These are phyloP conservation scores for Neodiprion virginianus DNA, from an alignment of 1,140 invertebrate genomes.

Conservation along the genomic window DNA sequence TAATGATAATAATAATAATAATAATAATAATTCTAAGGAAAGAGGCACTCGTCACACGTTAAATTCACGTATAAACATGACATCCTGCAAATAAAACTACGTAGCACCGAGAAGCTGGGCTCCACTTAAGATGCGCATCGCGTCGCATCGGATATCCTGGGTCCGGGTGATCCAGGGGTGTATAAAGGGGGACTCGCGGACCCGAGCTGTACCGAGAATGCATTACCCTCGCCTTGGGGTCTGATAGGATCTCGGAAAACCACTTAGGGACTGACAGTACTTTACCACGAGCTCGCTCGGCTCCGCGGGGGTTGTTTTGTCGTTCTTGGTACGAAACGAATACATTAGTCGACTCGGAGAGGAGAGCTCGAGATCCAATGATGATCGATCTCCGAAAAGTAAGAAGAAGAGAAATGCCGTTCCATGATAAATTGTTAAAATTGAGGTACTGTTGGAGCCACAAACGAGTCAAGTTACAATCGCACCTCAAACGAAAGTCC, in stretches of 20 bases:
- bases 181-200: not conserved
- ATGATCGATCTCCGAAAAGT: not conserved
- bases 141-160: constrained; percentile 13
- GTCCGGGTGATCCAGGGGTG: not conserved
- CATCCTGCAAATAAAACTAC: too few species aligned
- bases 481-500: too few species aligned
- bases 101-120: not conserved
- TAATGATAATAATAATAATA: too few species aligned
- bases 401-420: not conserved
- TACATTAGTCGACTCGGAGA: not conserved
- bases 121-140: not conserved
- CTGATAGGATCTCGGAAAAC: constrained; percentile 4
- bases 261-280: not conserved
- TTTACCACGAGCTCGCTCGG: not conserved
- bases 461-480: too few species aligned
- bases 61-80: too few species aligned
- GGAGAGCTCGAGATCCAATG: not conserved
- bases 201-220: constrained; percentile 3
- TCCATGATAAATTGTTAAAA: too few species aligned
- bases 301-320: constrained; percentile 2
- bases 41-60: too few species aligned
- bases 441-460: too few species aligned
- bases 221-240: constrained; percentile 7
- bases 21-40: too few species aligned
- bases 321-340: not conserved